Percentiles rank a stretch among this genome's conserved stretches.
phyloP scores from a whole-genome alignment of 2,797 vertebrate genomes.

The Trematomus bernacchii region DNA sequence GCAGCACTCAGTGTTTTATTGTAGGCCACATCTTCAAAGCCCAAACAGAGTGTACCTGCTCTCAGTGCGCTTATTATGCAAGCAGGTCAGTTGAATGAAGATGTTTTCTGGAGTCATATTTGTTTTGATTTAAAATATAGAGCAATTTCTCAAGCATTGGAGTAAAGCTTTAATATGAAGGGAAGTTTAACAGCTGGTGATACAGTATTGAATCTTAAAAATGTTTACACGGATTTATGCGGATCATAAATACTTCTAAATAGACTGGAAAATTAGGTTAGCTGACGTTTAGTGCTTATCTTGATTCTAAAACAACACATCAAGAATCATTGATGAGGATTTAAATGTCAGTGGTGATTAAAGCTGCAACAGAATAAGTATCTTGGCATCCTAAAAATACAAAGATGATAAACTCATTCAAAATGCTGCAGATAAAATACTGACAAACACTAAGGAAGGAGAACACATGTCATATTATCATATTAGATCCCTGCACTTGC shows the following conservation, averaged over 20 bases:
- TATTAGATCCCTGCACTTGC: background rate
- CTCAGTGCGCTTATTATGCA: conserved; percentile 55
- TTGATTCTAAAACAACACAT: no score
- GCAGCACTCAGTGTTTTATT: conserved; percentile 39
- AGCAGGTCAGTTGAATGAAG: conserved; percentile 56
- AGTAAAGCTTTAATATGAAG: conserved; percentile 17
- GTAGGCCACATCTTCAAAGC: conserved; percentile 52
- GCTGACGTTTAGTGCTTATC: background rate
- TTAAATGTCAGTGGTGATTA: no score
- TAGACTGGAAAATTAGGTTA: background rate
- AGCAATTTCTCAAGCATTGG: conserved; percentile 12
- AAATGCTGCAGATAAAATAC: background rate
- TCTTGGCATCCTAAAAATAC: no score
- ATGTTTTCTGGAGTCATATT: conserved; percentile 31
- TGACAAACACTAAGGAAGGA: background rate
- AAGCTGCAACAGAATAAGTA: no score
- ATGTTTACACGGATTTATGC: no score
- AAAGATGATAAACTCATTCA: no score
- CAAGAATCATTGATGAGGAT: no score
- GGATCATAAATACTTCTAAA: background rate
- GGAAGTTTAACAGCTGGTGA: background rate
- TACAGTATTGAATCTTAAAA: background rate
- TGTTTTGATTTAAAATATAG: conserved; percentile 19
- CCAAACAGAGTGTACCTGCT: conserved; percentile 59
- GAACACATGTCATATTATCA: no score